Evolutionary conservation across 2,888 invertebrate genomes (phyloP).

Genomic region (Euplagia quadripunctaria): DNA sequence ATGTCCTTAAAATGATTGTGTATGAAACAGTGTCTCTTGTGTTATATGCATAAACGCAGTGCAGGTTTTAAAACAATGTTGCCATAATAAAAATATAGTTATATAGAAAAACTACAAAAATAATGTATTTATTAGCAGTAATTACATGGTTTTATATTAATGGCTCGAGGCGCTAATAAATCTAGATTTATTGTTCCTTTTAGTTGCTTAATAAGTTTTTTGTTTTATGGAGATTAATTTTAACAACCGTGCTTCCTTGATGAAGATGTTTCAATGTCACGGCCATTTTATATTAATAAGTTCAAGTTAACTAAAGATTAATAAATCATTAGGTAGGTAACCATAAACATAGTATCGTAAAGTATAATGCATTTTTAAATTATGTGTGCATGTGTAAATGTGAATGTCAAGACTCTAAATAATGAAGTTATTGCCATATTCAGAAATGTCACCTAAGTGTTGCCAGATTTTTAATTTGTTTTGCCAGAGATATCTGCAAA

Average conservation of each 20-base stretch:
- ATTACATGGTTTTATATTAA: slow-evolving; percentile 44
- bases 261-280: slow-evolving; percentile 19
- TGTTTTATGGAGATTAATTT: slow-evolving; percentile 12
- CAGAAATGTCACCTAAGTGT: too few species aligned
- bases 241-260: slow-evolving; percentile 13
- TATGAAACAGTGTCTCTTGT: background rate
- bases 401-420: too few species aligned
- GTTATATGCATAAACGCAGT: too few species aligned
- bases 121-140: slow-evolving; percentile 48
- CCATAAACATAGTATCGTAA: background rate
- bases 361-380: background rate
- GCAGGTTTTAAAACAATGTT: background rate
- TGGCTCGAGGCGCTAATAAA: slow-evolving; percentile 38
- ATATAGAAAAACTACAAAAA: slow-evolving; percentile 11
- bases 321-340: background rate
- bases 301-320: background rate
- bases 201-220: slow-evolving; percentile 19
- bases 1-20: background rate
- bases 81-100: background rate
- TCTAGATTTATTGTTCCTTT: slow-evolving; percentile 41
- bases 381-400: too few species aligned
- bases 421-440: background rate
- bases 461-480: too few species aligned
- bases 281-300: background rate
- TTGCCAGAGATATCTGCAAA: too few species aligned